Evolutionary conservation across 2,888 invertebrate species (phyloP).

Genomic region (Cryptocheilus praepositus): DNA sequence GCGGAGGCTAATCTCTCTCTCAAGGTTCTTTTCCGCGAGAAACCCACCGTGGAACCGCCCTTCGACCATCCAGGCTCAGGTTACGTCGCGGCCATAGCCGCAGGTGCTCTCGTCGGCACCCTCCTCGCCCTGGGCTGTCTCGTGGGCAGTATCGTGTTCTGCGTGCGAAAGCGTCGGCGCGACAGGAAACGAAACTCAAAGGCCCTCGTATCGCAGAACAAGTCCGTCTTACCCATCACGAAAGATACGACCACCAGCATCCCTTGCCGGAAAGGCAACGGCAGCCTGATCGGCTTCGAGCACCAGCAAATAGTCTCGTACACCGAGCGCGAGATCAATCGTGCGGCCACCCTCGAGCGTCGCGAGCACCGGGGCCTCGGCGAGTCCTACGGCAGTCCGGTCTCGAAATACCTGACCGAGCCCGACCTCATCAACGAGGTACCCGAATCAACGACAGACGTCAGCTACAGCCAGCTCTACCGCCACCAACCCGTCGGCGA

Average conservation of each 20-base stretch:
- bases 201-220: constrained; percentile 62
- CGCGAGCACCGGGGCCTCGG: constrained; percentile 53
- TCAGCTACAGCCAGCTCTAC: constrained; percentile 59
- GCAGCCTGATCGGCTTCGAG: constrained; percentile 69
- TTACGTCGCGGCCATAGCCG: constrained; percentile 67
- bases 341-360: constrained; percentile 56
- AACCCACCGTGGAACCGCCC: constrained; percentile 64
- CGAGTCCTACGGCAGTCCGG: constrained; percentile 55
- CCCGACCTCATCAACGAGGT: constrained; percentile 75
- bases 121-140: constrained; percentile 66
- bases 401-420: constrained; percentile 74
- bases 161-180: constrained; percentile 62
- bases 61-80: constrained; percentile 62
- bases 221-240: constrained; percentile 66
- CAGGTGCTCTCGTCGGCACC: constrained; percentile 68
- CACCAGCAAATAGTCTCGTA: constrained; percentile 76
- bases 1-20: constrained; percentile 89
- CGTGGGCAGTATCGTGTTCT: constrained; percentile 65
- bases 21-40: constrained; percentile 79
- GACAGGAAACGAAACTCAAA: constrained; percentile 67
- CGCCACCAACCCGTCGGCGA: constrained; percentile 54
- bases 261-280: constrained; percentile 55
- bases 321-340: constrained; percentile 58
- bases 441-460: constrained; percentile 58
- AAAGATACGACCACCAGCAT: constrained; percentile 75